phyloP scores from a whole-genome alignment of 2,888 invertebrate genomes.

The Urechis unicinctus region DNA sequence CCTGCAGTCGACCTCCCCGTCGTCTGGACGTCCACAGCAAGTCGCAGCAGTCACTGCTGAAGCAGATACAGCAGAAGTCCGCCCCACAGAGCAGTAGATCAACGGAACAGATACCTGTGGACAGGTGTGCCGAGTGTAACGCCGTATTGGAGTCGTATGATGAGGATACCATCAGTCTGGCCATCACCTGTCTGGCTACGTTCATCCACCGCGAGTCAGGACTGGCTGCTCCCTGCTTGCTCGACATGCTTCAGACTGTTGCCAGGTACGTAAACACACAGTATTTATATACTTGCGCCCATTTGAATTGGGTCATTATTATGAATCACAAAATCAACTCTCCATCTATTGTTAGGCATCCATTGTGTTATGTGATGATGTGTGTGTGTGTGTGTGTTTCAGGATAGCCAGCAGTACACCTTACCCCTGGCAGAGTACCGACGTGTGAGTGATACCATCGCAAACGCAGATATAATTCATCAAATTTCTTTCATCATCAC shows the following conservation, averaged over 20 bases:
- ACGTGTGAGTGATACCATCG: too few species aligned
- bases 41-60: neutral
- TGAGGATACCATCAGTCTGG: slow-evolving; percentile 91
- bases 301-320: too few species aligned
- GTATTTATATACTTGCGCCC: neutral
- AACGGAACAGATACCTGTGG: slow-evolving; percentile 30
- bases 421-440: slow-evolving; percentile 49
- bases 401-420: slow-evolving; percentile 46
- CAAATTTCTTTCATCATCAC: too few species aligned
- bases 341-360: too few species aligned
- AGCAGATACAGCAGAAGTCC: slow-evolving; percentile 2
- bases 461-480: too few species aligned
- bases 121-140: slow-evolving; percentile 79
- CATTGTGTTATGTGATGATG: too few species aligned
- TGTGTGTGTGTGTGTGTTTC: slow-evolving; percentile 10
- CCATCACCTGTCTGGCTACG: slow-evolving; percentile 87
- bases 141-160: slow-evolving; percentile 68
- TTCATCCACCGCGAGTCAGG: slow-evolving; percentile 94
- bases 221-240: slow-evolving; percentile 82
- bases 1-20: slow-evolving; percentile 3
- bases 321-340: too few species aligned
- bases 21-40: slow-evolving; percentile 9
- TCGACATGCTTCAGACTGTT: slow-evolving; percentile 81
- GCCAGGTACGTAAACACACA: slow-evolving; percentile 56
- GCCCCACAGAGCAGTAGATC: neutral